Conservation (phyloP, 2,113 vertebrate species). For the Elephantulus edwardii region DNA sequence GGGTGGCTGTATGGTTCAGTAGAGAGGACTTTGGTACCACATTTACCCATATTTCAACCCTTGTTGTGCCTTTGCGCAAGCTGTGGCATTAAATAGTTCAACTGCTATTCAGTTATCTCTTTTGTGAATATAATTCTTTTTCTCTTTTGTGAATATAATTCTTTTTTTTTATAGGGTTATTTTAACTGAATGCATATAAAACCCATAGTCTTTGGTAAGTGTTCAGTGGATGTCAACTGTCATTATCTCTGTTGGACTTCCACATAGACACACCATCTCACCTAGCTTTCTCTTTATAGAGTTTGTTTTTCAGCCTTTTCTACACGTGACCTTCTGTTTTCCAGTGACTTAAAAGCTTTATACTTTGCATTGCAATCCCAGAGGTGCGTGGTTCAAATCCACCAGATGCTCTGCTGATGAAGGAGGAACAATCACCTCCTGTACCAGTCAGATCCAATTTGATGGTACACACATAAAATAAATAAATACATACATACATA, state of each 20-base stretch:
- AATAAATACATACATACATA: no score
- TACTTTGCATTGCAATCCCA: no score
- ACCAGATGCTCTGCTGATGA: no score
- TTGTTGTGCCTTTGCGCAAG: background rate
- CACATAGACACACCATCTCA: background rate
- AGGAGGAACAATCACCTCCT: no score
- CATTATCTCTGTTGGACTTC: background rate
- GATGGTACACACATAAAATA: no score
- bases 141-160: no score
- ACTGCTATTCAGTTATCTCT: background rate
- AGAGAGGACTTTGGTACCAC: background rate
- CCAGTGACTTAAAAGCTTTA: background rate
- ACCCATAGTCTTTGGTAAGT: background rate
- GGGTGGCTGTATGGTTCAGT: background rate
- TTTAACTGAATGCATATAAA: background rate
- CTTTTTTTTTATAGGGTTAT: background rate
- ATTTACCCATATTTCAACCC: background rate
- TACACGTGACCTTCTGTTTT: constrained; percentile 12
- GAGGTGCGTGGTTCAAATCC: no score
- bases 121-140: constrained; percentile 1
- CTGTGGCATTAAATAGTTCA: background rate
- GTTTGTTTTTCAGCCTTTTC: background rate
- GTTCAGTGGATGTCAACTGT: background rate
- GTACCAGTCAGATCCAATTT: no score
- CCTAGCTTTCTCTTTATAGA: constrained; percentile 16